Conservation (phyloP, 1,140 invertebrate genomes). For the Streblospio benedicti region DNA sequence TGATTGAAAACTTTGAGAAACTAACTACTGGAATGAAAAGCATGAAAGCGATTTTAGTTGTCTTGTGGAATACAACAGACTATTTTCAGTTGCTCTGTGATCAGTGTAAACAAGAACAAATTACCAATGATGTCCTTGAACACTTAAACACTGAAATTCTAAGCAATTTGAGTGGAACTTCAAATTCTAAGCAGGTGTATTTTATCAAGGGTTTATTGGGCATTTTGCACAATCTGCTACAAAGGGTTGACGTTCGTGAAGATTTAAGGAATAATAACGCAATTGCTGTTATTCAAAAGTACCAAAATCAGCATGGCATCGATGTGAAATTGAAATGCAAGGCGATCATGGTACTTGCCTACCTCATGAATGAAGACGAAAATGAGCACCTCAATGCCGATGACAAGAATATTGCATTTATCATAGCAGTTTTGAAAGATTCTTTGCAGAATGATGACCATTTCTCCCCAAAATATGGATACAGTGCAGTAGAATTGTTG, state of each 20-base stretch:
- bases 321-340: background rate
- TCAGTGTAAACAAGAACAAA: background rate
- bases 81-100: background rate
- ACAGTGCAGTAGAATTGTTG: conserved; percentile 5
- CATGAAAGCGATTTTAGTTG: background rate
- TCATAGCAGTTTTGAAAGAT: background rate
- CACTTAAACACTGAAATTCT: background rate
- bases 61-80: conserved; percentile 9
- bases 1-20: too few species aligned
- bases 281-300: background rate
- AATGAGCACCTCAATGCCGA: conserved; percentile 16
- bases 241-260: background rate
- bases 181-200: background rate
- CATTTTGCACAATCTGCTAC: background rate
- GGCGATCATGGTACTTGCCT: conserved; percentile 8
- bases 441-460: background rate
- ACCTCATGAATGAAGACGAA: conserved; percentile 15
- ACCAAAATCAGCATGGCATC: background rate
- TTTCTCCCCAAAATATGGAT: conserved; percentile 3
- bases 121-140: background rate
- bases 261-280: background rate
- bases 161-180: background rate
- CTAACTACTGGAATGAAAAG: too few species aligned
- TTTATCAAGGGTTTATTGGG: conserved; percentile 7
- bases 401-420: conserved; percentile 5